Base-by-base conservation (phyloP, 2,888 invertebrate genomes). In the Heliothis peltigera region DNA sequence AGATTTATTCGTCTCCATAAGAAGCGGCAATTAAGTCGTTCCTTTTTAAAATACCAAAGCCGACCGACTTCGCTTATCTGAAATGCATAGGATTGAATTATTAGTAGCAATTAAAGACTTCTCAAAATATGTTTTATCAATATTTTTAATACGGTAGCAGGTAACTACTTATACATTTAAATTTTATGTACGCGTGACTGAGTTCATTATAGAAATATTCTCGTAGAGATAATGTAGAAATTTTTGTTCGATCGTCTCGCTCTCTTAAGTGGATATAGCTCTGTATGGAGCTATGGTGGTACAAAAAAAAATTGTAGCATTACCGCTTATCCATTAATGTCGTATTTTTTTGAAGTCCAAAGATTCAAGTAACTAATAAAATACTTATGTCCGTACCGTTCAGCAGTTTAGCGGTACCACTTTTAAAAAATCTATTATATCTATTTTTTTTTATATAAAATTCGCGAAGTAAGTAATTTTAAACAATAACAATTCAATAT, bases 101-200 rank as follows among this genome's bases (percentile, higher is more conserved):
- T 92, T 92, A 93, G 90, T 89, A 89, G 86, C 91, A 90, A 90
- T 92, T 92, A 93, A 89, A 89, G 84, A 90, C 88, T 85, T 89
- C 89, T 87, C 89, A 90, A 91, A 92, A 91, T 92, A 91, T 88
- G 84, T 86, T 87, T 92, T 93, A 94, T 94, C 94, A 92, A 93
- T 93, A 92, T 92, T 92, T 89, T 92, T 92, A 93, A 93, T 92
- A 93, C 94, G 89, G 94, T 93, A 95, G 94, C 94, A 89, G 89
- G 94, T 92, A 94, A 93, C 94, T 82, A 86, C 88, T 92, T 89
- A 90, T 87, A 80, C 87, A 92, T 93, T 93, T 86, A 92, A 93
- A 94, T 94, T 92, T 90, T 88, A 91, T 91, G 88, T 88, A 89
- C 90, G 92, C 94, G 89, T 93, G 91, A 91, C 91, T 93, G 89